Evolutionary conservation across 1,140 invertebrate genomes (phyloP).

Genomic region (Zaprionus ornatus): DNA sequence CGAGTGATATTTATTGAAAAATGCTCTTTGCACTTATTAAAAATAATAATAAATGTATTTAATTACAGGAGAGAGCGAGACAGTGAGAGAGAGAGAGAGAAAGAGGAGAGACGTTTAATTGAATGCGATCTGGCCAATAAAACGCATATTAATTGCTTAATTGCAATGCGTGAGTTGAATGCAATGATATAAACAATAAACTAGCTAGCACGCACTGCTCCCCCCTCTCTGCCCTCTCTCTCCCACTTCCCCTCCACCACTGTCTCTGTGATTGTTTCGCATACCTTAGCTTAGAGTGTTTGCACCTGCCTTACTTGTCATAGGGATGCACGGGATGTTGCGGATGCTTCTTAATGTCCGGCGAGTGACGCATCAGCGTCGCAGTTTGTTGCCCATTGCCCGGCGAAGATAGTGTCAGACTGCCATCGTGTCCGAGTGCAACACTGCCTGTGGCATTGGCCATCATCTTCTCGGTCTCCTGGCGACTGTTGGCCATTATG

Average conservation of each 20-base stretch:
- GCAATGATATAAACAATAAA: neutral
- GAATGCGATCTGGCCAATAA: slow-evolving; percentile 7
- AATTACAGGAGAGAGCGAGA: slow-evolving; percentile 8
- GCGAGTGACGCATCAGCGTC: slow-evolving; percentile 77
- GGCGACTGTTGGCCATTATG: slow-evolving; percentile 83
- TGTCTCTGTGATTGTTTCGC: neutral
- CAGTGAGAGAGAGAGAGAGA: too few species aligned
- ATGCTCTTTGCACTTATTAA: slow-evolving; percentile 51
- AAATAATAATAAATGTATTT: slow-evolving; percentile 38
- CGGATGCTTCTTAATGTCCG: slow-evolving; percentile 71
- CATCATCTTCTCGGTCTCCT: slow-evolving; percentile 83
- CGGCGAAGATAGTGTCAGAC: slow-evolving; percentile 62
- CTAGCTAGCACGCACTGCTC: neutral
- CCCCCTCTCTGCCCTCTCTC: neutral
- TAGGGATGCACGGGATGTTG: slow-evolving; percentile 61
- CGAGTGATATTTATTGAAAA: slow-evolving; percentile 64
- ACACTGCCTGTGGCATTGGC: slow-evolving; percentile 44
- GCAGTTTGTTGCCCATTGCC: slow-evolving; percentile 66
- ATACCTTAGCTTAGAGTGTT: slow-evolving; percentile 43
- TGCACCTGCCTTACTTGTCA: slow-evolving; percentile 67
- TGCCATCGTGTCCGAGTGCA: slow-evolving; percentile 57
- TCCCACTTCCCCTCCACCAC: neutral
- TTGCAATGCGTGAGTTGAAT: neutral
- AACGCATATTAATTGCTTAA: slow-evolving; percentile 15
- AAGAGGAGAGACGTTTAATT: slow-evolving; percentile 27